A percentile compares a stretch with the other conserved stretches of the same genome.
Conservation (phyloP, 2,113 vertebrate genomes). For the Ctenomys sociabilis region DNA sequence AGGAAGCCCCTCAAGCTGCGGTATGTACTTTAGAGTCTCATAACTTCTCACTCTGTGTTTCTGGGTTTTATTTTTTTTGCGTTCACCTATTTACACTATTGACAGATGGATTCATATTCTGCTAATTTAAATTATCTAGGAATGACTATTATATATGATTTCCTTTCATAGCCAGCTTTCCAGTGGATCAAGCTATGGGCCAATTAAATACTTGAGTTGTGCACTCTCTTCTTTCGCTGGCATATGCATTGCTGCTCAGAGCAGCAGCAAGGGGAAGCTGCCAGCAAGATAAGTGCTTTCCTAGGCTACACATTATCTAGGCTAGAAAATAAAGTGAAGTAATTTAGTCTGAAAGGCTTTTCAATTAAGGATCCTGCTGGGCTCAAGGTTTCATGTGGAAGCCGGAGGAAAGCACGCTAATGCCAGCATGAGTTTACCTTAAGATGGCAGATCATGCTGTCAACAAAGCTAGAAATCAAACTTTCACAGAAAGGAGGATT, state of each 20-base stretch:
- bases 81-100: constrained; percentile 3
- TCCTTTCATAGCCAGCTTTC: constrained; percentile 5
- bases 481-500: background rate
- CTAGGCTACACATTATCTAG: background rate
- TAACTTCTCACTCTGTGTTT: background rate
- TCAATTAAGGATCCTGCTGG: constrained; percentile 41
- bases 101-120: background rate
- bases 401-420: background rate
- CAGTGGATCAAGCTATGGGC: background rate
- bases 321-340: constrained; percentile 55
- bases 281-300: constrained; percentile 38
- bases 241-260: background rate
- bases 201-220: constrained; percentile 15
- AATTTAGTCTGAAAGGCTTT: constrained; percentile 57
- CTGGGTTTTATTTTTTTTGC: background rate
- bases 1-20: background rate
- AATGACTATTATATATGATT: background rate
- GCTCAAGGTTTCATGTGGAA: constrained; percentile 23
- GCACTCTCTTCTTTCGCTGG: background rate
- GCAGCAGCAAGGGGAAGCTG: background rate
- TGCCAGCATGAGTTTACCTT: constrained; percentile 17
- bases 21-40: background rate
- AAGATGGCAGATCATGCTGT: constrained; percentile 26
- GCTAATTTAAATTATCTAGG: background rate
- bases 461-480: background rate